A percentile compares a stretch with the other conserved stretches of the same genome.
Conservation (phyloP, 2,888 invertebrate genomes). For the Caenorhabditis wallacei region DNA sequence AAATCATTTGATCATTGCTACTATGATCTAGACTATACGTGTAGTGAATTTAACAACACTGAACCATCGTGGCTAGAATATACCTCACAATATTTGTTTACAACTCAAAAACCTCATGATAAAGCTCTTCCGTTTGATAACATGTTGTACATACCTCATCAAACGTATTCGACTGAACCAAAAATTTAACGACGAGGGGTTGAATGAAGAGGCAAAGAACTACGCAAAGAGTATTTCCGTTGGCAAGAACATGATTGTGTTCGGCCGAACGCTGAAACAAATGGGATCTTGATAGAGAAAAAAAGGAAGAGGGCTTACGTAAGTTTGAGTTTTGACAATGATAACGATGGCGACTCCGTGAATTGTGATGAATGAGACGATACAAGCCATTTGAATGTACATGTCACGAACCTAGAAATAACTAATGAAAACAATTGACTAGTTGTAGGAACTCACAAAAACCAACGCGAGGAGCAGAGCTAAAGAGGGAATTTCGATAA, state of each 20-base stretch:
- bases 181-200: constrained; percentile 55
- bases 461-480: constrained; percentile 38
- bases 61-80: constrained; percentile 10
- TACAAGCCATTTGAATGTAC: constrained; percentile 48
- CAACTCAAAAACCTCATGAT: background rate
- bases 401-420: constrained; percentile 43
- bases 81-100: constrained; percentile 2
- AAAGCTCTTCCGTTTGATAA: too few species aligned
- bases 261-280: constrained; percentile 62
- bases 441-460: constrained; percentile 23
- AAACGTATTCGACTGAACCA: constrained; percentile 62
- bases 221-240: constrained; percentile 69
- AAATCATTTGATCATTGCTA: background rate
- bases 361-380: constrained; percentile 66
- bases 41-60: too few species aligned
- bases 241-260: constrained; percentile 66
- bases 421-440: background rate
- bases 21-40: too few species aligned
- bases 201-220: constrained; percentile 62
- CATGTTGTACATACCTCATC: constrained; percentile 60
- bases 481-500: constrained; percentile 48
- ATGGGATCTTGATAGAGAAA: background rate
- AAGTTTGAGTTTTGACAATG: constrained; percentile 63
- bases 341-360: constrained; percentile 68
- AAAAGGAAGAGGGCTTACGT: constrained; percentile 40